Evolutionary conservation across 2,113 vertebrate genomes (phyloP).

Genomic region (Tragelaphus scriptus): DNA sequence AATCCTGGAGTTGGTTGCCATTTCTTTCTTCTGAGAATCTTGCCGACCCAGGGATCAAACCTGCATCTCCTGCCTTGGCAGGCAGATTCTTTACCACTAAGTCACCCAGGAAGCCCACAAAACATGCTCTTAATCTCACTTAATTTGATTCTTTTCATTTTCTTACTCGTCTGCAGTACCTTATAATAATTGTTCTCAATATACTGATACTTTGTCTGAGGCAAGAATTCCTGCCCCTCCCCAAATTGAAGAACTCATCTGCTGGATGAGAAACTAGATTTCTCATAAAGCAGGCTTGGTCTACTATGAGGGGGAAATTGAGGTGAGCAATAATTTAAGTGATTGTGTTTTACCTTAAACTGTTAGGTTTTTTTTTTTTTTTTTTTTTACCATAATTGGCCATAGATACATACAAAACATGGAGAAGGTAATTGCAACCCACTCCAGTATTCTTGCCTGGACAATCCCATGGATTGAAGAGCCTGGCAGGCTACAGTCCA

Average conservation of each 20-base stretch:
- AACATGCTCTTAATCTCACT: neutral
- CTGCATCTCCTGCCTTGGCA: rapidly evolving
- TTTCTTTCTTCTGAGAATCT: neutral
- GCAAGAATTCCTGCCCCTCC: neutral
- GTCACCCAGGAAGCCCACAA: neutral
- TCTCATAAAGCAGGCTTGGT: neutral
- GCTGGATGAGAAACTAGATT: neutral
- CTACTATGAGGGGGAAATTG: neutral
- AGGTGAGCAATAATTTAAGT: neutral
- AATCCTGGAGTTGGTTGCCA: neutral
- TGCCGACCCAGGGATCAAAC: neutral
- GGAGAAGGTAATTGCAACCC: neutral
- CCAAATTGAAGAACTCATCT: neutral
- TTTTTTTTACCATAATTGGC: neutral
- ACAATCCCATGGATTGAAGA: neutral
- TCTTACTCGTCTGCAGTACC: neutral
- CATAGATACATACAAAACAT: neutral
- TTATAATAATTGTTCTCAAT: neutral
- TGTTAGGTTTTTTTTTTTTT: neutral
- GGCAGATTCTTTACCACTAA: neutral
- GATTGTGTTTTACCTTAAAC: neutral
- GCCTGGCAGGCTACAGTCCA: neutral
- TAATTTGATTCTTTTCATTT: neutral
- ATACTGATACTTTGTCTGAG: neutral
- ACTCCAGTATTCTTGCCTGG: neutral